These are phyloP conservation scores for Hapalemur alaotrensis DNA, from an alignment of 2,797 vertebrate genomes.

Conservation along the genomic window DNA sequence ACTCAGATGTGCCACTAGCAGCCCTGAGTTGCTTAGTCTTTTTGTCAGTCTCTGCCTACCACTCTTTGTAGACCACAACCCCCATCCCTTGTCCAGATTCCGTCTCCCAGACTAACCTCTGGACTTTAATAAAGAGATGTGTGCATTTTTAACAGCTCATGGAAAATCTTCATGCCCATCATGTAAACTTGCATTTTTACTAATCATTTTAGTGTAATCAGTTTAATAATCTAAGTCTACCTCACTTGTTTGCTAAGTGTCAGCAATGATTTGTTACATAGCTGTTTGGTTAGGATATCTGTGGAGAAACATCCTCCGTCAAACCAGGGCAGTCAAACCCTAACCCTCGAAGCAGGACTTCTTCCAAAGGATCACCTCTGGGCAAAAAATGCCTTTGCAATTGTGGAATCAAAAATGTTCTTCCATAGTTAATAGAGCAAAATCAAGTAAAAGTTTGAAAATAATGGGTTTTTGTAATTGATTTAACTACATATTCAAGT, in stretches of 20 bases:
- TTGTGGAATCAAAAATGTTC: neutral
- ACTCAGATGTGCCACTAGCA: neutral
- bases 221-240: neutral
- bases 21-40: neutral
- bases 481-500: neutral
- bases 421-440: neutral
- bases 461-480: neutral
- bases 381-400: neutral
- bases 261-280: neutral
- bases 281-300: neutral
- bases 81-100: neutral
- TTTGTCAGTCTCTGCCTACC: neutral
- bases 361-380: neutral
- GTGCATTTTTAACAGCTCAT: neutral
- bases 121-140: neutral
- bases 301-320: neutral
- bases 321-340: neutral
- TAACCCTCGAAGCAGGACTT: neutral
- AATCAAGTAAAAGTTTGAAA: conserved; percentile 24
- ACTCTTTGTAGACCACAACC: neutral
- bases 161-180: neutral
- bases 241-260: neutral
- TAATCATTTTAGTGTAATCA: neutral
- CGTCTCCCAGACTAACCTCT: neutral
- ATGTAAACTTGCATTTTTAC: neutral